Percentiles rank a stretch among this genome's conserved stretches.
phyloP scores from a whole-genome alignment of 2,888 invertebrate species.

The Sinotaia quadrata region DNA sequence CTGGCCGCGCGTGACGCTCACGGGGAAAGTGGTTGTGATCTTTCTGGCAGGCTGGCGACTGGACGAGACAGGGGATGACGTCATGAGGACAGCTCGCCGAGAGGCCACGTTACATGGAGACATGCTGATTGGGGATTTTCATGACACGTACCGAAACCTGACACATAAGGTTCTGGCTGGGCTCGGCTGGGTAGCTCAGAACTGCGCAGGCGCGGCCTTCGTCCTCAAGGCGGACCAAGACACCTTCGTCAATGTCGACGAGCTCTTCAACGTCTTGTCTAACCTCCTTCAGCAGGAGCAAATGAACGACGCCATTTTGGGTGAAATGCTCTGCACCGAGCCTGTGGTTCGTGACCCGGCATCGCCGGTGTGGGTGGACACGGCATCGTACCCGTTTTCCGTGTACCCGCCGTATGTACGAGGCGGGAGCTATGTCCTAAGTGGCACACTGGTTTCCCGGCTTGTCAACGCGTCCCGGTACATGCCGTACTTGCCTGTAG shows the following conservation, averaged over 20 bases:
- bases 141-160: slow-evolving; percentile 24
- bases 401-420: slow-evolving; percentile 50
- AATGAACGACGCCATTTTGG: slow-evolving; percentile 26
- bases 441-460: slow-evolving; percentile 40
- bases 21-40: slow-evolving; percentile 36
- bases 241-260: slow-evolving; percentile 22
- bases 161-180: slow-evolving; percentile 15
- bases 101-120: slow-evolving; percentile 13
- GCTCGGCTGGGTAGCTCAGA: slow-evolving; percentile 15
- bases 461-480: slow-evolving; percentile 47
- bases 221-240: slow-evolving; percentile 24
- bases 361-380: slow-evolving; percentile 40
- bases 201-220: slow-evolving; percentile 3
- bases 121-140: slow-evolving; percentile 15
- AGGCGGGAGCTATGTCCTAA: slow-evolving; percentile 52
- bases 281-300: neutral
- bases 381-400: slow-evolving; percentile 37
- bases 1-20: slow-evolving; percentile 40
- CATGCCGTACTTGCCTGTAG: slow-evolving; percentile 50
- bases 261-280: slow-evolving; percentile 32
- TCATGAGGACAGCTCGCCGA: too few relatives aligned
- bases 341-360: slow-evolving; percentile 40
- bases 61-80: neutral
- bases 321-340: slow-evolving; percentile 39
- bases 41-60: slow-evolving; percentile 38